phyloP scores from a whole-genome alignment of 2,113 vertebrate genomes.

The Eretmodus cyanostictus region DNA sequence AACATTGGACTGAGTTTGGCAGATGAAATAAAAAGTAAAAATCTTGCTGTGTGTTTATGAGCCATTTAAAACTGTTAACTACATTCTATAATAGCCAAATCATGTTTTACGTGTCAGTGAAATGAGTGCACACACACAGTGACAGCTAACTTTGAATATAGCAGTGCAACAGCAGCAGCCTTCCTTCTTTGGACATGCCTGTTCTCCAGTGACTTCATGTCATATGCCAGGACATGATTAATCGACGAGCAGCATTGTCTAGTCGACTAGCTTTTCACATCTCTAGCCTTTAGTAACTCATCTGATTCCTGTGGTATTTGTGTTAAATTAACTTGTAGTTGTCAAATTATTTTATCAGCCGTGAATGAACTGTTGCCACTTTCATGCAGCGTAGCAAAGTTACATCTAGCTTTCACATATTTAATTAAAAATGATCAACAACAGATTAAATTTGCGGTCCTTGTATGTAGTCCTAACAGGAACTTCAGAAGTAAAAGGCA shows the following conservation, averaged over 20 bases:
- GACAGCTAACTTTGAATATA: neutral
- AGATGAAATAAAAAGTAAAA: neutral
- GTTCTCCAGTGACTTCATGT: neutral
- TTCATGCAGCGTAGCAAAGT: neutral
- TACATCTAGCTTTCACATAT: rapidly evolving
- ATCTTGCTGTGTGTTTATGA: neutral
- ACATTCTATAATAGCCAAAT: neutral
- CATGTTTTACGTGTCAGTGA: rapidly evolving
- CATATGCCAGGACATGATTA: neutral
- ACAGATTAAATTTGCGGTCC: neutral
- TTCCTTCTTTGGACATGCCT: neutral
- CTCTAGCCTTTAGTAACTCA: neutral
- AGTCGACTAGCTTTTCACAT: neutral
- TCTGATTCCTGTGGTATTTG: rapidly evolving
- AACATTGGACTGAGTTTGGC: neutral
- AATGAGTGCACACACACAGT: neutral
- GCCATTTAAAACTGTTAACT: neutral
- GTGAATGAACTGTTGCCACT: neutral
- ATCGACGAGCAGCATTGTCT: neutral
- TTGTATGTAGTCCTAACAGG: rapidly evolving
- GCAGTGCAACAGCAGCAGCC: neutral
- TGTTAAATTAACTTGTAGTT: neutral
- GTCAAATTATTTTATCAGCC: neutral
- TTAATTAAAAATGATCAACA: neutral
- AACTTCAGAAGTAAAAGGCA: neutral